Conservation (phyloP, 2,888 invertebrate species). For the Leptura quadrifasciata region DNA sequence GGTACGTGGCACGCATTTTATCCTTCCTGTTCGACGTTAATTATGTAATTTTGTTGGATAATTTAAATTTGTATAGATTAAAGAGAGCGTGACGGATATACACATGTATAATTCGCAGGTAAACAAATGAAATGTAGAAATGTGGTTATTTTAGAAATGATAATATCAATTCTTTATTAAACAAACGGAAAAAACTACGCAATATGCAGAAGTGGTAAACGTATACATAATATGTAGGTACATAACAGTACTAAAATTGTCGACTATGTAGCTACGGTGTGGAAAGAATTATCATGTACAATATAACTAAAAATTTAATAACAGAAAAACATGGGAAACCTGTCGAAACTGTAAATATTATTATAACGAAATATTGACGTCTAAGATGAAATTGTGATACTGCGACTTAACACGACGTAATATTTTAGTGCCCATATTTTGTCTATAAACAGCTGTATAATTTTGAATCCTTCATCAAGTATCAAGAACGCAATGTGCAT, state of each 20-base stretch:
- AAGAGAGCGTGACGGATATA: constrained; percentile 26
- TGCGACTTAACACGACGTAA: no score
- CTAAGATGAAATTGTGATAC: no score
- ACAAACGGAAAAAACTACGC: not conserved
- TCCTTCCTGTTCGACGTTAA: constrained; percentile 1
- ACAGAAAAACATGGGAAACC: no score
- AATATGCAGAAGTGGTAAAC: not conserved
- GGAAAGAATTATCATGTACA: no score
- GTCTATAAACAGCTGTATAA: no score
- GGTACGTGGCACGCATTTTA: constrained; percentile 7
- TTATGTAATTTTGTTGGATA: constrained; percentile 14
- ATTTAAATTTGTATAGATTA: constrained; percentile 22
- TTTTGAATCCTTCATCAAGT: no score
- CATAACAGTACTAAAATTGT: not conserved
- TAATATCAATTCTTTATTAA: not conserved
- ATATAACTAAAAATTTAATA: no score
- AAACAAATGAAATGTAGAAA: constrained; percentile 19
- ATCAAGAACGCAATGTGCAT: no score
- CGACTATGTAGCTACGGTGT: no score
- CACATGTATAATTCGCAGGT: constrained; percentile 27
- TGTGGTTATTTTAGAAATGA: constrained; percentile 5
- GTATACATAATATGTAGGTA: not conserved
- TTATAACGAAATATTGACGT: no score
- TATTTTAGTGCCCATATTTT: no score
- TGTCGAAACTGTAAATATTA: no score